Conservation (phyloP, 2,797 vertebrate species). For the Sebastes ruberrimus region DNA sequence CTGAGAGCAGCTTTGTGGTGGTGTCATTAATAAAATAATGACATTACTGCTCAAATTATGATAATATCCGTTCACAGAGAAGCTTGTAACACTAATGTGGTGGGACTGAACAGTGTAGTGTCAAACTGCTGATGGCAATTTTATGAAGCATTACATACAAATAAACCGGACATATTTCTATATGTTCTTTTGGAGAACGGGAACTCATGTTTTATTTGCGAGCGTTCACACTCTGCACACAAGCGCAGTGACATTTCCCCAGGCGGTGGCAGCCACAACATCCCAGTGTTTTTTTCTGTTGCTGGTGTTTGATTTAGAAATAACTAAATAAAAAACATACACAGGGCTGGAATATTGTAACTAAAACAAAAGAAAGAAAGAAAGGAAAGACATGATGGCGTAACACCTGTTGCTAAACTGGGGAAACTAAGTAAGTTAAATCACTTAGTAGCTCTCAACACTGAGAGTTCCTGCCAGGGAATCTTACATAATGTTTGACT, state of each 20-base stretch:
- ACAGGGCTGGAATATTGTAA: background rate
- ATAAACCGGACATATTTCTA: background rate
- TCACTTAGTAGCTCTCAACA: background rate
- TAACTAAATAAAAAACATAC: background rate
- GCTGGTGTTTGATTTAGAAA: slow-evolving; percentile 6
- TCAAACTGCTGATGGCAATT: background rate
- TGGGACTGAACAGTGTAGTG: background rate
- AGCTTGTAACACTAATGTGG: background rate
- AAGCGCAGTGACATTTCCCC: slow-evolving; percentile 35
- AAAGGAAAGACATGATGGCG: background rate
- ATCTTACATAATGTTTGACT: slow-evolving; percentile 8
- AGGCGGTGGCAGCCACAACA: slow-evolving; percentile 1
- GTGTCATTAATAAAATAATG: background rate
- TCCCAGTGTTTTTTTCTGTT: background rate
- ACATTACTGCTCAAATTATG: background rate
- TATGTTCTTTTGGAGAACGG: background rate
- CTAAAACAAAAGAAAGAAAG: background rate
- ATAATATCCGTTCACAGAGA: background rate
- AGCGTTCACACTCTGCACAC: slow-evolving; percentile 1
- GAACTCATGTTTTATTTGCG: background rate
- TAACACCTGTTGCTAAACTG: background rate
- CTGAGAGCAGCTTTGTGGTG: background rate
- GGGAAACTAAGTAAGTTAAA: background rate
- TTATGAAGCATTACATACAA: background rate
- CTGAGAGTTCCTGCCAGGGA: background rate